Evolutionary conservation across 2,888 invertebrate species (phyloP), one percentile per base, ranked within the genome.

Genomic region (Erebia aethiops): DNA sequence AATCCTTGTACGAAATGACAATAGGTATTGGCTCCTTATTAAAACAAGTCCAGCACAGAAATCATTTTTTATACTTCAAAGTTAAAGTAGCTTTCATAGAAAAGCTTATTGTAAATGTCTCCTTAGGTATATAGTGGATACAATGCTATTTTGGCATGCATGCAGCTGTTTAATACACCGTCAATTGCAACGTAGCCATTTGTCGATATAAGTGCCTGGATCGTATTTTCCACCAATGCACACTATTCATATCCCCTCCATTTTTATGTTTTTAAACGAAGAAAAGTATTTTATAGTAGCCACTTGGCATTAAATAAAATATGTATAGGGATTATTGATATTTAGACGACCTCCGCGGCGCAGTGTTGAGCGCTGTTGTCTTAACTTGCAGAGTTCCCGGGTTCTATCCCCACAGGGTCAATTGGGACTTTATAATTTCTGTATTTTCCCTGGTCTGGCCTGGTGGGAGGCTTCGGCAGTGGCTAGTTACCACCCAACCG

Each of bases 151-250:
- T 85, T 91, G 91, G 91, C 91, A 91, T 90, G 87, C 86, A 86
- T 83, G 88, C 87, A 86, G 83, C 88, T 90, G 89, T 90, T 92
- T 90, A 91, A 91, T 91, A 91, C 88, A 88, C 89, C 91, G 92
- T 92, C 92, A 92, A 91, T 91, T 89, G 90, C 92, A 93, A 87
- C 85, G 87, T 83, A 82, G 87, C 92, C 87, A 91, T 93, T 92
- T 92, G 90, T 93, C 90, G 84, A 82, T 87, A 90, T 91, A 90
- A 92, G 89, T 92, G 86, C 89, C 85, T 78, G 74, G 76, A 76
- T 78, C 81, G 83, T 88, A 88, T 87, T 88, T 87, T 84, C 79
- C 75, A 78, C 78, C 80, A 85, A 86, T 88, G 89, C 83, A 83
- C 77, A 83, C 81, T 82, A 80, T 83, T 77, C 79, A 75, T 77